Evolutionary conservation across 2,888 invertebrate species (phyloP).

Genomic region (Erynnis tages): DNA sequence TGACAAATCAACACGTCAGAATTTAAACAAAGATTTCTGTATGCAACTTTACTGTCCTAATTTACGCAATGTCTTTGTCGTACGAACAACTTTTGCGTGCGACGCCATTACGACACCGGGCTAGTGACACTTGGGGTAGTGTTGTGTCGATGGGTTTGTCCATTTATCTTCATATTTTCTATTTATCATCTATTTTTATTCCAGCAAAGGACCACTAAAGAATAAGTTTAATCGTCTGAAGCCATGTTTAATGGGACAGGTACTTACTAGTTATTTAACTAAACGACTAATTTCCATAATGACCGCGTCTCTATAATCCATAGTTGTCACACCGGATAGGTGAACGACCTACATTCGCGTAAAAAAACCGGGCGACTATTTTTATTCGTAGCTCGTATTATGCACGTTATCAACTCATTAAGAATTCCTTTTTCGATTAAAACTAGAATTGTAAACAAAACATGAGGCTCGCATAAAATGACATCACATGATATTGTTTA

Average conservation of each 20-base stretch:
- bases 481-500: neutral
- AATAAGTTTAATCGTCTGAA: conserved; percentile 12
- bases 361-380: conserved; percentile 7
- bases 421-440: neutral
- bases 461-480: neutral
- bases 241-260: conserved; percentile 15
- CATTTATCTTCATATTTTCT: too few species aligned
- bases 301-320: conserved; percentile 21
- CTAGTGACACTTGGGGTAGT: too few species aligned
- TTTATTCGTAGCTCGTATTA: conserved; percentile 10
- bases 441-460: conserved; percentile 13
- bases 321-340: conserved; percentile 31
- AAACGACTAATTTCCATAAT: conserved; percentile 36
- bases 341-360: conserved; percentile 31
- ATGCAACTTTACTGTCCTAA: too few species aligned
- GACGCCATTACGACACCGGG: too few species aligned
- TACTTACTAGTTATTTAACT: conserved; percentile 29
- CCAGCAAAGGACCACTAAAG: neutral
- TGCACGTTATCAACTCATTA: neutral
- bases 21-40: too few species aligned
- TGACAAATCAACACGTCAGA: too few species aligned
- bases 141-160: too few species aligned
- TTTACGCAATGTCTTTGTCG: too few species aligned
- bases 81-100: too few species aligned
- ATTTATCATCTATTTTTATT: too few species aligned